Evolutionary conservation across 2,797 vertebrate species (phyloP).

Genomic region (Eulemur coronatus): DNA sequence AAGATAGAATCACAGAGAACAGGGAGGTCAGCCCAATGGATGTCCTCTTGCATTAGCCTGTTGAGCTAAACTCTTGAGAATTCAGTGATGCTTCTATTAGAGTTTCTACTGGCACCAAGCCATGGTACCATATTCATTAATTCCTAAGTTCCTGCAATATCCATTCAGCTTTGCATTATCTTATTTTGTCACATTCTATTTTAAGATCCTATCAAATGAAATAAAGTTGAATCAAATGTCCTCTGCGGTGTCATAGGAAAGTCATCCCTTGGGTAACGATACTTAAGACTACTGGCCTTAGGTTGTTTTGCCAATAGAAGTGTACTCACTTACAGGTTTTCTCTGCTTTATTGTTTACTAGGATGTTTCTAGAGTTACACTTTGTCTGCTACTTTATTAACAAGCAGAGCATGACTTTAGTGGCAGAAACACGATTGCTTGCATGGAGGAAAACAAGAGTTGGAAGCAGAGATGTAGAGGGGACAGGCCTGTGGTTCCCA

Average conservation of each 20-base stretch:
- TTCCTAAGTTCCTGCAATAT: background rate
- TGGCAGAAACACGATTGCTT: background rate
- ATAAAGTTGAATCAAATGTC: slow-evolving; percentile 8
- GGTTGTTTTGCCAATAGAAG: background rate
- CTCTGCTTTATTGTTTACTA: slow-evolving; percentile 8
- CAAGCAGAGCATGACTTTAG: background rate
- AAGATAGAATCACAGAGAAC: background rate
- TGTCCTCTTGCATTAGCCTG: background rate
- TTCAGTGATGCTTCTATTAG: background rate
- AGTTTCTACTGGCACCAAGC: background rate
- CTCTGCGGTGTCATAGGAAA: background rate
- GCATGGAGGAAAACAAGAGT: background rate
- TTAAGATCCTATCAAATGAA: slow-evolving; percentile 37
- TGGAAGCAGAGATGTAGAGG: background rate
- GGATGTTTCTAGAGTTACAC: background rate
- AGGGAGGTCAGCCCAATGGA: background rate
- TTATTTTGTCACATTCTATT: slow-evolving; percentile 47
- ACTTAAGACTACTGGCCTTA: background rate
- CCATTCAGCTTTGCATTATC: slow-evolving; percentile 6
- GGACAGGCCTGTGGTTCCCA: background rate
- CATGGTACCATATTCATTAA: background rate
- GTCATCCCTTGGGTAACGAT: background rate
- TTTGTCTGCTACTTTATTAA: background rate
- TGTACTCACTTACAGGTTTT: background rate
- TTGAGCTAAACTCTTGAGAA: background rate